Base-by-base conservation (phyloP, 2,888 invertebrate genomes). In the Trichogramma dendrolimi region DNA sequence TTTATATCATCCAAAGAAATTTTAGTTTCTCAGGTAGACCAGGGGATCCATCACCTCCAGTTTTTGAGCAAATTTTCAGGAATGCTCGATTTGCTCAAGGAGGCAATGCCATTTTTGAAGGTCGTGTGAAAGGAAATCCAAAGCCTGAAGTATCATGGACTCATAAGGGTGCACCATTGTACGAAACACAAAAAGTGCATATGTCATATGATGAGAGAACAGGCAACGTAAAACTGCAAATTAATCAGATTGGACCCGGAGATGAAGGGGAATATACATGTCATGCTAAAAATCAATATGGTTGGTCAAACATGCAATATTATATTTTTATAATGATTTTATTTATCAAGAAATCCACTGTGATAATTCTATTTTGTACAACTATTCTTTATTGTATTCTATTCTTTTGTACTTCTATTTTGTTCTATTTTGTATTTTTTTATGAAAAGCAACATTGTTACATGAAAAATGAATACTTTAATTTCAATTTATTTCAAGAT, bases 201-300 rank as follows among this genome's bases (percentile, higher is more conserved):
- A 90, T 96, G 87, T 88, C 88, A 74, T 95, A 96, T 79, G 92
- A 96, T 79, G 91, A 92, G 78, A 87, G 87, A 78, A 93, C 92
- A 69, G 97, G 97, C 59, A 89, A 90, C 69, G 92, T 94, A 70
- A 91, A 92, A 65, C 85, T 98, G 72, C 87, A 93, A 72, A 97
- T 99, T 75, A 92, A 92, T 79, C 90, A 93, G 77, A 94, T 96
- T 72, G 95, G 95, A 65, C 94, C 94, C 61, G 96, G 95, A 57
- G 96, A 96, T 80, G 94, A 95, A 79, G 96, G 96, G 71, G 96
- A 96, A 82, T 96, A 96, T 80, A 94, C 94, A 1, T 95, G 96
- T 80, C 92, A 91, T 64, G 96, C 96, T 53, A 89, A 92, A 72
- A 96, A 96, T 81, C 92, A 93, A 77, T 94, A 94, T 74, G 98